Base-by-base conservation (phyloP, 2,888 invertebrate species). In the Cremastinae sp. region DNA sequence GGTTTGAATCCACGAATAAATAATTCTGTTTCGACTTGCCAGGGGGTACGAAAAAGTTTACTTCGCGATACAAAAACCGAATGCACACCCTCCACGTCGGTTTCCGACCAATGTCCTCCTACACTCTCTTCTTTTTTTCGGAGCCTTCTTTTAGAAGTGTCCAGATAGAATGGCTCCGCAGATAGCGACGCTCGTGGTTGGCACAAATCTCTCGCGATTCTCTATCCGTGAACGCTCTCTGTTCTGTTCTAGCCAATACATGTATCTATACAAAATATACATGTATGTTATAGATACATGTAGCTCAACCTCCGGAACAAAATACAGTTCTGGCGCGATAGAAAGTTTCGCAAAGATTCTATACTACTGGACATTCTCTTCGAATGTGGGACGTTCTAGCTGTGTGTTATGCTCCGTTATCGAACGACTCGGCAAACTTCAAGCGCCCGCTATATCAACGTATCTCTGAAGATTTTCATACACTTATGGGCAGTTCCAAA, bases 1-100 rank as follows among this genome's bases (percentile, higher is more conserved):
- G 59, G 28, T 16, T 59, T 28, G 22, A 71, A 71, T 61, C 61
- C 1, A 9, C 45, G 66, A 71, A 75, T 75, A 75, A 75, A 75
- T 75, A 71, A 66, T 75, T 62, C 71, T 18, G 22, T n/a, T 43
- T 28, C 7, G 55, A 56, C 39, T 37, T 14, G 56, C 56, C 61
- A 35, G 9, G 14, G 16, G 43, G 14, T 8, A 56, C 39, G 55
- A 43, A 71, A 71, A 75, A 66, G 70, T 75, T 75, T 35, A 47
- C 16, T 39, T 18, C 20, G 49, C 51, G 75, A 75, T 75, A 75
- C 20, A 41, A 43, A 53, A 49, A 47, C 5, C 39, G 35, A 41
- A 49, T 61, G 61, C 35, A 58, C 51, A 61, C 22, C 16, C 49
- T 45, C 64, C 69, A 20, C 59, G 53, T 70, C 51, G 59, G 58